Conservation (phyloP, 53 echinoderm and acorn worm species). For the Apostichopus leukothele region DNA sequence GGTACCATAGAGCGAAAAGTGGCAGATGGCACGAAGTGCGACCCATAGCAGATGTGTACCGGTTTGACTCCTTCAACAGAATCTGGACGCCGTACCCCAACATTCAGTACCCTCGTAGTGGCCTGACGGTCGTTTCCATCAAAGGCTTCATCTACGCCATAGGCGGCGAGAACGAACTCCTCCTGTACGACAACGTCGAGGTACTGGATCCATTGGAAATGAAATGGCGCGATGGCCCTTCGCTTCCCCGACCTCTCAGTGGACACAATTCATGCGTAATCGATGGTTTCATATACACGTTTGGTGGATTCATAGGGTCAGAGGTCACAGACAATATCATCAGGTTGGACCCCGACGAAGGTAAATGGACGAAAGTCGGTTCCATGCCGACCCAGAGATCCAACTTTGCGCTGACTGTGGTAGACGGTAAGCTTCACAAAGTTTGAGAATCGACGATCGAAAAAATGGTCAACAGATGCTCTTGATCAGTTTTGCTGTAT, state of each 20-base stretch:
- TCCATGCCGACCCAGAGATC: slow-evolving; percentile 66
- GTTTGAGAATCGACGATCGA: too few relatives aligned
- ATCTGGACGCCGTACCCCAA: slow-evolving; percentile 70
- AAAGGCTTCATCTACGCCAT: slow-evolving; percentile 83
- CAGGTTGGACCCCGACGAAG: slow-evolving; percentile 70
- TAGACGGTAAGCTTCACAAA: slow-evolving; percentile 63
- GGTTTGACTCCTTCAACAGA: slow-evolving; percentile 83
- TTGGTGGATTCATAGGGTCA: slow-evolving; percentile 83
- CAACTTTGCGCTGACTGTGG: slow-evolving; percentile 71
- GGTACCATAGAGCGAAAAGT: slow-evolving; percentile 71
- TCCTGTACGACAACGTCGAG: slow-evolving; percentile 84
- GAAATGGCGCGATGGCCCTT: slow-evolving; percentile 61
- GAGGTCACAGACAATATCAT: slow-evolving; percentile 79
- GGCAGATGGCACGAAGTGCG: slow-evolving; percentile 79
- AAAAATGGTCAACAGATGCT: too few relatives aligned
- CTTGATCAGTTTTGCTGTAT: too few relatives aligned
- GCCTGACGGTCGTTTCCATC: slow-evolving; percentile 61
- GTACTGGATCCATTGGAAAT: slow-evolving; percentile 70
- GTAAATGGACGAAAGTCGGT: slow-evolving; percentile 66
- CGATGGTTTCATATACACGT: slow-evolving; percentile 73
- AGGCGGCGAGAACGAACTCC: slow-evolving; percentile 87
- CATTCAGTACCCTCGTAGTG: slow-evolving; percentile 77
- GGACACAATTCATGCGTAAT: slow-evolving; percentile 81
- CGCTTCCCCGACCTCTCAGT: slow-evolving; percentile 69
- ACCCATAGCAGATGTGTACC: slow-evolving; percentile 52